Conservation (phyloP, 2,797 vertebrate species). For the Sebastes ruberrimus region DNA sequence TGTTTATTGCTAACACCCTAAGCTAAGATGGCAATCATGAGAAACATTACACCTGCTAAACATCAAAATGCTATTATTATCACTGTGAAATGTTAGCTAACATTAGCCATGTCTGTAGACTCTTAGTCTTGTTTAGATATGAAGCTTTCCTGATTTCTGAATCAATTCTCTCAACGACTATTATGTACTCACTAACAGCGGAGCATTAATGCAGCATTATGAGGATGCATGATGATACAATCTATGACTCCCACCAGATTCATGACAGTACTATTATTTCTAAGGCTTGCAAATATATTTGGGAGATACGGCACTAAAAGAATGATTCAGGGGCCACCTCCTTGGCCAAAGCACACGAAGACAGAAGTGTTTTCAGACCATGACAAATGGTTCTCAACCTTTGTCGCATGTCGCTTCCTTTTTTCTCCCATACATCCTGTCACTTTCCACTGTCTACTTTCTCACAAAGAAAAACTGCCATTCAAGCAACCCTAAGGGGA, state of each 20-base stretch:
- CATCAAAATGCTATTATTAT: too few species aligned
- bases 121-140: neutral
- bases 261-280: neutral
- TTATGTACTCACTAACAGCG: neutral
- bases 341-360: conserved; percentile 16
- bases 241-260: neutral
- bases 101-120: neutral
- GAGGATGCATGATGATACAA: neutral
- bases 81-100: neutral
- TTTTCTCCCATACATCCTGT: conserved; percentile 53
- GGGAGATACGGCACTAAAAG: neutral
- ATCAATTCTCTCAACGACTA: neutral
- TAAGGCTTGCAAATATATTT: neutral
- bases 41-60: neutral
- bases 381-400: conserved; percentile 2
- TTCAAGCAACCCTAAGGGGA: conserved; percentile 41
- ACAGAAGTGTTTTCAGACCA: conserved; percentile 12
- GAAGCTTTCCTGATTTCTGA: neutral
- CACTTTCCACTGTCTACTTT: conserved; percentile 59
- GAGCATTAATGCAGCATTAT: neutral
- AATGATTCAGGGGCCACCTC: neutral
- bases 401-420: conserved; percentile 42
- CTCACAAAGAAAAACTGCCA: conserved; percentile 43
- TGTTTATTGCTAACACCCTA: neutral
- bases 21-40: neutral